These are phyloP conservation scores for Semaprochilodus insignis DNA, from an alignment of 2,797 vertebrate genomes.

Conservation along the genomic window DNA sequence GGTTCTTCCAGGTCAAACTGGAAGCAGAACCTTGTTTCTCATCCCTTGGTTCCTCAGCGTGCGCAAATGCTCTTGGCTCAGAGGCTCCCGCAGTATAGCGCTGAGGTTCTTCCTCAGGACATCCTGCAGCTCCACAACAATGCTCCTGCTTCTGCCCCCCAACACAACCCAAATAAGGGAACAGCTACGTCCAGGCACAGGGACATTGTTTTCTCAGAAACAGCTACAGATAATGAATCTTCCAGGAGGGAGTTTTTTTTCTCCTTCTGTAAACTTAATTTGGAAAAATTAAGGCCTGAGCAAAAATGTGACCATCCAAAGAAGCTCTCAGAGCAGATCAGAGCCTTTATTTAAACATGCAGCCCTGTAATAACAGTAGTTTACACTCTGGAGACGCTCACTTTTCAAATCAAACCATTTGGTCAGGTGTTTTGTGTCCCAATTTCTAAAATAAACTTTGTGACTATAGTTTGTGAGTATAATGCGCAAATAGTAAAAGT, in stretches of 20 bases:
- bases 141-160: conserved; percentile 83
- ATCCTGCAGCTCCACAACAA: conserved; percentile 96
- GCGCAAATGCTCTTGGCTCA: not conserved
- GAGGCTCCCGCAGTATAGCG: conserved; percentile 57
- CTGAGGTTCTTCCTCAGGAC: conserved; percentile 95
- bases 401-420: no score
- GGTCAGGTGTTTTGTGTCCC: no score
- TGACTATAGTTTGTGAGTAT: no score
- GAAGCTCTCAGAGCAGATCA: not conserved
- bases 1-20: not conserved
- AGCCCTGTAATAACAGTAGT: no score
- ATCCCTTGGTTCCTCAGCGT: not conserved
- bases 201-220: conserved; percentile 7
- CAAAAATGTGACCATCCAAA: not conserved
- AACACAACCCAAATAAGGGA: conserved; percentile 75
- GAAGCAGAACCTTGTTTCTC: not conserved
- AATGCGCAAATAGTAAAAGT: no score
- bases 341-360: no score
- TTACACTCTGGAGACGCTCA: no score
- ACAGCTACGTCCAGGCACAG: conserved; percentile 37
- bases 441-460: no score
- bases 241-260: not conserved
- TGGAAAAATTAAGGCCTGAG: not conserved
- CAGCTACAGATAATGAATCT: not conserved
- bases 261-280: not conserved